Evolutionary conservation across 2,113 vertebrate genomes (phyloP).

Genomic region (Prietella phreatophila): DNA sequence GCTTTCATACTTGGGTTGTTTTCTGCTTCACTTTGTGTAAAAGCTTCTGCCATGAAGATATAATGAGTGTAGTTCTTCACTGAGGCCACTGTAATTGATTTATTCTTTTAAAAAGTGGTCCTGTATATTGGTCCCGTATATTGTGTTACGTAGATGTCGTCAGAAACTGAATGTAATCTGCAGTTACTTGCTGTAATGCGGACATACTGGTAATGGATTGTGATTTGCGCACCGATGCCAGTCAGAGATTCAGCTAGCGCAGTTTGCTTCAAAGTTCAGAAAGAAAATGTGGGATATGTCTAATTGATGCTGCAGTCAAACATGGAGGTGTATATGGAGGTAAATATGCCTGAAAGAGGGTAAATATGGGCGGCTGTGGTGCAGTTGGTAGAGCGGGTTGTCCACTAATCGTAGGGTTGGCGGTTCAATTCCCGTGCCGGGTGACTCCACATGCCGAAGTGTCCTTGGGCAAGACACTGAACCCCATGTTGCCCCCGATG

Average conservation of each 20-base stretch:
- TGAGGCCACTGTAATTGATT: neutral
- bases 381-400: too few species aligned
- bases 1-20: neutral
- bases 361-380: too few species aligned
- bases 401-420: too few species aligned
- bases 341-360: neutral
- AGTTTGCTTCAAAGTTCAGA: neutral
- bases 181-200: conserved; percentile 15
- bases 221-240: neutral
- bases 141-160: neutral
- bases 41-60: neutral
- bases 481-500: too few species aligned
- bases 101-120: neutral
- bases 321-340: neutral
- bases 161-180: neutral
- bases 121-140: too few species aligned
- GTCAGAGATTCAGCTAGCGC: too few species aligned
- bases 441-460: too few species aligned
- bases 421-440: too few species aligned
- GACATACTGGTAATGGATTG: neutral
- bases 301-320: neutral
- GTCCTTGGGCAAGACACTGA: too few species aligned
- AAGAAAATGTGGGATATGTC: neutral
- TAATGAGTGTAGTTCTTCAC: neutral
- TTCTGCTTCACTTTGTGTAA: conserved; percentile 1